A percentile compares a stretch with the other conserved stretches of the same genome.
Conservation (phyloP, 2,888 invertebrate species). For the Hetaerina titia region DNA sequence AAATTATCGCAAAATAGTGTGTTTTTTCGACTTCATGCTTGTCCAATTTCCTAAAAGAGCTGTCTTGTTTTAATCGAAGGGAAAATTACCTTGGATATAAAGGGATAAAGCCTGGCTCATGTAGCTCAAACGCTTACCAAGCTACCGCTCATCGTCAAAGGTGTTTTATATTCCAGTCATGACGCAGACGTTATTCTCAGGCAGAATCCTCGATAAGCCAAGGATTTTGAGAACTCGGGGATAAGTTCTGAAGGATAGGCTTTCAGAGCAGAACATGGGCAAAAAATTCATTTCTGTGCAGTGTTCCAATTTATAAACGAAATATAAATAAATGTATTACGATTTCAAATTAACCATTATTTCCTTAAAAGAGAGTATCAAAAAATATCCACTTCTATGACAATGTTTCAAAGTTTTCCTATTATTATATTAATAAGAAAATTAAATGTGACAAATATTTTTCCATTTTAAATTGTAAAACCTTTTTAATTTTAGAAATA, state of each 20-base stretch:
- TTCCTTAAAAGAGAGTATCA: not conserved
- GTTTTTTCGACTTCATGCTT: not conserved
- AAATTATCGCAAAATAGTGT: no score
- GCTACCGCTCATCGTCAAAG: not conserved
- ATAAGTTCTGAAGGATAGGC: not conserved
- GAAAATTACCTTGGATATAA: not conserved
- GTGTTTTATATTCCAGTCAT: conserved; percentile 22
- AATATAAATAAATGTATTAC: not conserved
- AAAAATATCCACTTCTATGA: not conserved
- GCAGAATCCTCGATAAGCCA: not conserved
- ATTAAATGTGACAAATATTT: not conserved
- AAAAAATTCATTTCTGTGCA: not conserved
- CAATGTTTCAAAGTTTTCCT: no score
- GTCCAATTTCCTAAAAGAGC: not conserved
- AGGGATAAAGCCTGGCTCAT: not conserved
- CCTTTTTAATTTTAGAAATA: not conserved
- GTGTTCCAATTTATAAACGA: not conserved
- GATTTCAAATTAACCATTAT: not conserved
- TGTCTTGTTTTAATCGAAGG: not conserved
- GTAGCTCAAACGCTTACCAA: not conserved
- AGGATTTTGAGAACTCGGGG: not conserved
- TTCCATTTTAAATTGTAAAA: not conserved
- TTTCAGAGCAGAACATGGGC: not conserved
- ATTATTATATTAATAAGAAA: no score
- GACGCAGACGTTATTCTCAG: not conserved